Percentiles rank a stretch among this genome's conserved stretches.
phyloP scores from a whole-genome alignment of 2,113 vertebrate species.

The Danionella cerebrum region DNA sequence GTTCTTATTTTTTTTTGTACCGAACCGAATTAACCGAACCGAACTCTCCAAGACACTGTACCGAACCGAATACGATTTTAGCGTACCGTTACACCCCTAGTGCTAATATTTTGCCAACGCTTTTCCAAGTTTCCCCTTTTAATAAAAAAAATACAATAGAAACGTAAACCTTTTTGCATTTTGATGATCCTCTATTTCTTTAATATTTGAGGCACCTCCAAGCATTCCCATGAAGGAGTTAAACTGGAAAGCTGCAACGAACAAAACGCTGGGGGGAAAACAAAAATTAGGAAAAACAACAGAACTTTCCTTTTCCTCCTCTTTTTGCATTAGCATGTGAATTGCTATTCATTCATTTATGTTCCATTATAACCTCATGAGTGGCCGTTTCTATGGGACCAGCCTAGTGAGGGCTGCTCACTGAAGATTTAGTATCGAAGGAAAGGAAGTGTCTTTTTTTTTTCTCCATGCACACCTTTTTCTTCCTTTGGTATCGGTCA shows the following conservation, averaged over 20 bases:
- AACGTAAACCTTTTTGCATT: background rate
- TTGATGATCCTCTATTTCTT: background rate
- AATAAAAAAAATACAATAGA: no score
- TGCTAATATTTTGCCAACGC: no score
- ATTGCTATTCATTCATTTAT: slow-evolving; percentile 87
- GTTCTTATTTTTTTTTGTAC: no score
- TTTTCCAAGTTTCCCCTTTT: no score
- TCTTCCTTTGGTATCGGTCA: slow-evolving; percentile 18
- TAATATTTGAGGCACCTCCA: background rate
- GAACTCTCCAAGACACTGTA: no score
- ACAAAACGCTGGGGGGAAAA: slow-evolving; percentile 67
- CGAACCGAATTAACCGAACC: no score
- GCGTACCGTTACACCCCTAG: no score
- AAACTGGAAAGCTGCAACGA: slow-evolving; percentile 52
- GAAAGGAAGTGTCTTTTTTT: slow-evolving; percentile 19
- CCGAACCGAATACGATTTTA: no score
- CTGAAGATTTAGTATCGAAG: slow-evolving; percentile 34
- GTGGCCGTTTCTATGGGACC: slow-evolving; percentile 54
- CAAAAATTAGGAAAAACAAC: slow-evolving; percentile 79
- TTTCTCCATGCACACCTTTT: slow-evolving; percentile 30
- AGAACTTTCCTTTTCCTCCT: slow-evolving; percentile 80
- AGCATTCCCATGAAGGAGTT: slow-evolving; percentile 34
- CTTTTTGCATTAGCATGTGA: slow-evolving; percentile 92
- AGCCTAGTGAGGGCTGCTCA: slow-evolving; percentile 30
- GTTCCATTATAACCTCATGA: slow-evolving; percentile 76